Evolutionary conservation across 2,113 vertebrate genomes (phyloP), one percentile per base, ranked within the genome.

Genomic region (Istiophorus platypterus): DNA sequence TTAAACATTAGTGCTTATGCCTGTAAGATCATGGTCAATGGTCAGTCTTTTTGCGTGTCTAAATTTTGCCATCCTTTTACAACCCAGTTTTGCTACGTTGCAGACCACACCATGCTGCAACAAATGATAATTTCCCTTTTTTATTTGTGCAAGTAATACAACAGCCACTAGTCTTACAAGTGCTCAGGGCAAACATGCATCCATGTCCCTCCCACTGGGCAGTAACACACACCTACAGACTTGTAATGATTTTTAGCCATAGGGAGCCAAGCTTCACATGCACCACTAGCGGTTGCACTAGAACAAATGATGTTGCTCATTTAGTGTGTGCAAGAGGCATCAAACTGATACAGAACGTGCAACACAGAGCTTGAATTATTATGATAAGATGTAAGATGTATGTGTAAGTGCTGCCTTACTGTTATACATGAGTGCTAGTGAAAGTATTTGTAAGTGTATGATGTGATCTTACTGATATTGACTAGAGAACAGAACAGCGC

Each of bases 221-320:
- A 49, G 29, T 22, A 85, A 86, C 87, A 88, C 78, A 72, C 57
- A 69, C 41, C 66, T 66, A 82, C 72, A 70, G 78, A 76, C 57
- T 65, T 27, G 11, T 90, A 90, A 92, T 87, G 85, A 91, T 91
- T 83, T 86, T 86, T 82, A 85, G 73, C 90, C 22, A 80, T 37
- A 61, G 90, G 88, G 83, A 24, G 76, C 76, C 84, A 2, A n/a
- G 75, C 65, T 78, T 90, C 71, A 80, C 84, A 90, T 41, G 49
- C 78, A 73, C 34, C 62, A 51, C 73, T 26, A 12, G 76, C 47
- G 73, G 68, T 45, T 31, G 45, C 13, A 41, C 51, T 49, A 75
- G 49, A 85, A 82, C 66, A 82, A 85, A 89, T 83, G 59, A 61
- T 78, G 67, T 63, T 64, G 24, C 71, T 69, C 63, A 82, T 82